These are phyloP conservation scores for Lasiommata megera DNA, from an alignment of 2,888 invertebrate genomes.

Conservation along the genomic window DNA sequence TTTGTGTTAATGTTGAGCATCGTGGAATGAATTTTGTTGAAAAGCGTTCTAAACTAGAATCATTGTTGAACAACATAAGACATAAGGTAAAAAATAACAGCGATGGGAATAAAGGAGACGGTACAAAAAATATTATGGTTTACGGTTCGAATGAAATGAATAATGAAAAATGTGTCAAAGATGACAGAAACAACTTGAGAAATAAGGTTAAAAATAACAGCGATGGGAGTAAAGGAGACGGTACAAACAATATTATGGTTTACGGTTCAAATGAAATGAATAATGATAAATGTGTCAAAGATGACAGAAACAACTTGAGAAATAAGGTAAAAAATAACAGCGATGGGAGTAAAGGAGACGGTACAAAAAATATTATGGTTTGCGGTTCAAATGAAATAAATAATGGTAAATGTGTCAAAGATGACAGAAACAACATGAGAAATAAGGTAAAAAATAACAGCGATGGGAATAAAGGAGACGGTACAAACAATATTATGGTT, in stretches of 20 bases:
- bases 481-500: constrained; percentile 16
- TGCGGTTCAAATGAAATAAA: no score
- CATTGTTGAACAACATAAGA: constrained; percentile 48
- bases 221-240: constrained; percentile 9
- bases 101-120: constrained; percentile 9
- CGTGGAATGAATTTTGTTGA: constrained; percentile 45
- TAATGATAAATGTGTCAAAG: neutral
- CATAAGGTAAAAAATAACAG: constrained; percentile 33
- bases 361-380: constrained; percentile 16
- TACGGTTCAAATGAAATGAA: no score
- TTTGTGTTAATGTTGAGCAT: constrained; percentile 24
- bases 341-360: constrained; percentile 9
- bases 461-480: constrained; percentile 9
- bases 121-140: constrained; percentile 16
- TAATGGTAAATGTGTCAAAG: neutral
- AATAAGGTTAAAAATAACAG: constrained; percentile 33
- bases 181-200: constrained; percentile 52
- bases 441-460: constrained; percentile 33
- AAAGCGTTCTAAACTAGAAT: constrained; percentile 58
- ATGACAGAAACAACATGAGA: constrained; percentile 52
- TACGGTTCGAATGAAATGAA: no score
- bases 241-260: constrained; percentile 16
- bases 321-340: constrained; percentile 33
- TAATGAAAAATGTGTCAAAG: neutral
- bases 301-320: constrained; percentile 52